These are phyloP conservation scores for Dryocosmus kuriphilus DNA, from an alignment of 2,888 invertebrate species.

Conservation along the genomic window DNA sequence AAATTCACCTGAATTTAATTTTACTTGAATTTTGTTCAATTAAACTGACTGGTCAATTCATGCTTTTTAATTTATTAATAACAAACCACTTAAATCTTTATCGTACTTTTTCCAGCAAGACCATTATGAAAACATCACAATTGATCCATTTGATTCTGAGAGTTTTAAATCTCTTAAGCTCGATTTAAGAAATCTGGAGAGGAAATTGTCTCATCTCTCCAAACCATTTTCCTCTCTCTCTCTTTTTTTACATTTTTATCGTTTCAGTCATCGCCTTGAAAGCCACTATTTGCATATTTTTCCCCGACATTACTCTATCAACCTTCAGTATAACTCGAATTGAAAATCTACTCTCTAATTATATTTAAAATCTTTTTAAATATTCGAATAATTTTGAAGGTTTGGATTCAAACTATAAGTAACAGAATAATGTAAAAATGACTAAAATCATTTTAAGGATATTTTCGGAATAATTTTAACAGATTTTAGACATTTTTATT, in stretches of 20 bases:
- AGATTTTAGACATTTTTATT: neutral
- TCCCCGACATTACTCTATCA: neutral
- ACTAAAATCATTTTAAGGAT: neutral
- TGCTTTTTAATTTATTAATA: neutral
- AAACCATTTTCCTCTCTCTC: neutral
- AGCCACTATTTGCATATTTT: slow-evolving; percentile 57
- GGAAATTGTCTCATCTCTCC: neutral
- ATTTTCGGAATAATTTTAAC: neutral
- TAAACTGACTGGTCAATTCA: neutral
- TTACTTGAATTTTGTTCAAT: neutral
- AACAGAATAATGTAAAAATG: neutral
- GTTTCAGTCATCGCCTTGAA: slow-evolving; percentile 55
- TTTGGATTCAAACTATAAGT: neutral
- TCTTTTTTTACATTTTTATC: neutral
- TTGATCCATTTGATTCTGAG: neutral
- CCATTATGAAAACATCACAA: neutral
- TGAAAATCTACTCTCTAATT: neutral
- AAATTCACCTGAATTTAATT: too few species aligned
- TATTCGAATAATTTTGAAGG: neutral
- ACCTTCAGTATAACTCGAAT: slow-evolving; percentile 9
- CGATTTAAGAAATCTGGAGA: neutral
- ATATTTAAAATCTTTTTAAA: neutral
- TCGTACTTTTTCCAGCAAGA: neutral
- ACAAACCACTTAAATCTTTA: neutral
- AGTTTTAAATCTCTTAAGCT: neutral